Evolutionary conservation across 2,888 invertebrate species (phyloP).

Genomic region (Eupsilia transversa): DNA sequence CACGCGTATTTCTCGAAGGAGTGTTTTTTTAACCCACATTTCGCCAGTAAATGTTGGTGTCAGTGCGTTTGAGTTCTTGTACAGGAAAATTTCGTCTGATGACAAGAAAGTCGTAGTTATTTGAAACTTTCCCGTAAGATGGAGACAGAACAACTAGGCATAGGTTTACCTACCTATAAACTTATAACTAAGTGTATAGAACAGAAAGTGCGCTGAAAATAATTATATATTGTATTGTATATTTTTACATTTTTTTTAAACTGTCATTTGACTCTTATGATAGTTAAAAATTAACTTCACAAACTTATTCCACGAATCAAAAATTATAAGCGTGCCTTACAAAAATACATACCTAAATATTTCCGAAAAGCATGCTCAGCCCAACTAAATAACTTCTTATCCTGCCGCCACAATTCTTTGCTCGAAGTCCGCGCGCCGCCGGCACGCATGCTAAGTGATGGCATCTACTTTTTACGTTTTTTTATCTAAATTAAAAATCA

Average conservation of each 20-base stretch:
- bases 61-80: background rate
- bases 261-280: background rate
- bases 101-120: background rate
- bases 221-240: background rate
- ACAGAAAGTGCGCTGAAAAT: background rate
- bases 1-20: background rate
- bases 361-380: conserved; percentile 1
- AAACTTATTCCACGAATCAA: background rate
- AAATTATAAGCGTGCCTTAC: background rate
- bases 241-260: too few species aligned
- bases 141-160: background rate
- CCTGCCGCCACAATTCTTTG: conserved; percentile 32
- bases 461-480: conserved; percentile 76
- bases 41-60: background rate
- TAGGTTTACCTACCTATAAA: background rate
- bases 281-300: background rate
- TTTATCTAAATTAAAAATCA: conserved; percentile 87
- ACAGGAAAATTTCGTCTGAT: background rate
- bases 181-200: background rate
- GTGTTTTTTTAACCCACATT: background rate
- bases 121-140: background rate
- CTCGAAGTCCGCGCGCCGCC: conserved; percentile 46
- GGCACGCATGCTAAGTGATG: conserved; percentile 75
- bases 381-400: conserved; percentile 50
- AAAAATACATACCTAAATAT: background rate